Base-by-base conservation (phyloP, 2,888 invertebrate genomes). In the Cephalotes varians region DNA sequence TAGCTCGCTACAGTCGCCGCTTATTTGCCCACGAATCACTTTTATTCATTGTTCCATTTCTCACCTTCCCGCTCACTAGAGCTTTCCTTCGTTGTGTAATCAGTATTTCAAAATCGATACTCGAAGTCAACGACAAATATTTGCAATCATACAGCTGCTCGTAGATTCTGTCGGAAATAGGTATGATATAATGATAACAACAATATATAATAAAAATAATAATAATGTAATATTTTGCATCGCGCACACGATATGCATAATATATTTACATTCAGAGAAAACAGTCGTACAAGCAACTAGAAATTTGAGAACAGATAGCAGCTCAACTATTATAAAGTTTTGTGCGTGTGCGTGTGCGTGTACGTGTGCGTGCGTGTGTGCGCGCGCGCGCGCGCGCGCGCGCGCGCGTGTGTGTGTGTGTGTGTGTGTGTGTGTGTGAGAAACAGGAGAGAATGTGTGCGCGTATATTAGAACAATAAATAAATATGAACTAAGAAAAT, bases 31-130 rank as follows among this genome's bases (percentile, higher is more conserved):
- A 71, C 37, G 31, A 69, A 69, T 69, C 71, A 56, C 37, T 71
- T 71, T 56, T 71, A 54, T 51, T 37, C 54, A 15, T 25, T 10
- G 3, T 12, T 12, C 25, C 56, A 10, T 71, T 34, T 3, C 18
- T 18, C 15, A 12, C 15, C 21, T 15, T 5, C 5, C 5, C 9
- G 5, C 18, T 21, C 37, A 10, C 56, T 10, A 10, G 12, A 9
- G 15, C 25, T 12, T 37, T 71, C 18, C n/a, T 71, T 37, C 21
- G 1, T 15, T 21, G 34, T 34, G 69, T 69, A 71, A 71, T 71
- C 71, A 71, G 58, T 37, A 71, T 71, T 56, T 71, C 18, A 71
- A 71, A 56, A 71, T 37, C 37, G 56, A 56, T 71, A 71, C 37
- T 56, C 12, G 56, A 71, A 71, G 34, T 54, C 12, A 56, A 37